A percentile compares a stretch with the other conserved stretches of the same genome.
These are phyloP conservation scores for Lota lota DNA, from an alignment of 2,113 vertebrate species.

Conservation along the genomic window DNA sequence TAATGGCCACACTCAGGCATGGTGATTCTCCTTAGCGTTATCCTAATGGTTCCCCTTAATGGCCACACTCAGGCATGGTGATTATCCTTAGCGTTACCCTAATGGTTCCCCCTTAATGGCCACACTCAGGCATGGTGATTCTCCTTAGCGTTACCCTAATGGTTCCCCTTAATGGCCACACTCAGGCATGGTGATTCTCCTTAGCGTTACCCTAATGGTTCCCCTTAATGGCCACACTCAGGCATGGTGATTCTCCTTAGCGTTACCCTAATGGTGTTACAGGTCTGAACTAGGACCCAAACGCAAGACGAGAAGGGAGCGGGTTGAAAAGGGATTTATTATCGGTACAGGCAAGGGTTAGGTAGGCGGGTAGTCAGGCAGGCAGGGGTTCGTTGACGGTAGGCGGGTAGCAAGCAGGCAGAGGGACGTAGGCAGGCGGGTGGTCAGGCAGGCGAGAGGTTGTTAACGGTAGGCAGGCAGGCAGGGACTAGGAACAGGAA, in stretches of 20 bases:
- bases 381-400: too few species aligned
- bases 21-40: conserved; percentile 49
- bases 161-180: conserved; percentile 67
- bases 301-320: too few species aligned
- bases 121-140: background rate
- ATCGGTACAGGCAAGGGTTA: too few species aligned
- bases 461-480: too few species aligned
- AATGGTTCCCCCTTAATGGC: conserved; percentile 73
- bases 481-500: too few species aligned
- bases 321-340: too few species aligned
- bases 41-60: conserved; percentile 71
- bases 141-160: conserved; percentile 65
- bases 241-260: conserved; percentile 12
- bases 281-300: too few species aligned
- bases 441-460: too few species aligned
- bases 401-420: too few species aligned
- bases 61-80: conserved; percentile 21
- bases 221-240: conserved; percentile 61
- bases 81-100: conserved; percentile 56
- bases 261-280: conserved; percentile 71
- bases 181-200: too few species aligned
- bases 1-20: conserved; percentile 49
- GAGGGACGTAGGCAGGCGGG: too few species aligned
- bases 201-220: conserved; percentile 70
- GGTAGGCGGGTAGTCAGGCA: too few species aligned